Evolutionary conservation across 2,888 invertebrate genomes (phyloP), one percentile per base, ranked within the genome.

Genomic region (Hyles lineata): DNA sequence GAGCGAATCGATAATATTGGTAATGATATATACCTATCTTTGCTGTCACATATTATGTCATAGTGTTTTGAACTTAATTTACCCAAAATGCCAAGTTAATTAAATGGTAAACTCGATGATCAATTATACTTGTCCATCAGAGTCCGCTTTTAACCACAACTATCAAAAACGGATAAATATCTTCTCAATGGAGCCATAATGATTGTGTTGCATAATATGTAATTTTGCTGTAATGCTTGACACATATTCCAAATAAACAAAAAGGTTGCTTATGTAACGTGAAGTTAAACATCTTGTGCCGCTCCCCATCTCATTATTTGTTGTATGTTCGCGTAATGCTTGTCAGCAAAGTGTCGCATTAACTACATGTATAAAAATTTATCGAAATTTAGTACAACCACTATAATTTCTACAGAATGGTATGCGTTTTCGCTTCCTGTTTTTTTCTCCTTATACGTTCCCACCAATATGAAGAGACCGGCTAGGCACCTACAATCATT

Each of bases 211-310:
- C 7, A 21, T 67, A 67, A 43, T 50, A 63, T 35, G 50, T 23
- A 25, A 50, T 23, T 23, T 50, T 23, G 43, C 67, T 43, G 43
- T 15, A 67, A 63, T n/a, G 50, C 67, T 15, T 67, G 67, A 7
- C 67, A 67, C 67, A 67, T 50, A 67, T 67, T 23, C 67, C 15
- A 23, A 67, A 50, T 62, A 62, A 67, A 67, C 67, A 67, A 43
- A 67, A 67, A 67, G 43, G 67, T 67, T 23, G 43, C 50, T 67
- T 67, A 67, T 50, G 17, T 67, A 67, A 67, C 19, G 21, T 17
- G 21, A 67, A 23, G 50, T 43, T 50, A 50, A 67, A 67, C 23
- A 67, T 67, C 50, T 50, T 67, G 11, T 21, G 63, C 43, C 23
- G 43, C 43, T 55, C 55, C 55, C 55, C 8, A 15, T 43, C 7